Conservation (phyloP, 2,797 vertebrate genomes). For the Crax fasciolata region DNA sequence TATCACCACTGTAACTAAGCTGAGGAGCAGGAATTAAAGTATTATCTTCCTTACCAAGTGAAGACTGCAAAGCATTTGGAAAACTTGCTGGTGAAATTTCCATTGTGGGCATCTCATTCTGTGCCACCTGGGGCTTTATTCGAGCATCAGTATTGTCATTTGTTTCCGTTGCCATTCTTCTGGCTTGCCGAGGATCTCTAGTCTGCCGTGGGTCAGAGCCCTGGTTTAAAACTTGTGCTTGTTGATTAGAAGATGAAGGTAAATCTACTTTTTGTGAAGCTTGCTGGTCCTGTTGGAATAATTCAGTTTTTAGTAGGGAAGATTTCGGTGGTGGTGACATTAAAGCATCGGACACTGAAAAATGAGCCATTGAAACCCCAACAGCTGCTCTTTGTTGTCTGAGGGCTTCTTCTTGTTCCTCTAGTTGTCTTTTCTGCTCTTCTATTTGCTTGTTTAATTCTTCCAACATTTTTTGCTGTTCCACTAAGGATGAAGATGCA, state of each 20-base stretch:
- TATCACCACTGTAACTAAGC: constrained; percentile 44
- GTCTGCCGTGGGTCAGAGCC: constrained; percentile 84
- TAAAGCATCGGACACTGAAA: constrained; percentile 94
- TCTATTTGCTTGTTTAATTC: constrained; percentile 97
- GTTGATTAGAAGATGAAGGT: constrained; percentile 60
- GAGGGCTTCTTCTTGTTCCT: constrained; percentile 95
- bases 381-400: constrained; percentile 95
- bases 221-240: constrained; percentile 77
- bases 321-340: constrained; percentile 92
- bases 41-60: constrained; percentile 61
- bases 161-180: constrained; percentile 68
- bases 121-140: constrained; percentile 65
- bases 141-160: constrained; percentile 59
- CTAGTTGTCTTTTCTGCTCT: constrained; percentile 94
- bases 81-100: constrained; percentile 62
- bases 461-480: constrained; percentile 97
- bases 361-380: constrained; percentile 96
- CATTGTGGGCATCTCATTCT: constrained; percentile 78
- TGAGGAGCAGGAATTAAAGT: neutral
- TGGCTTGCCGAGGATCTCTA: constrained; percentile 90
- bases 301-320: constrained; percentile 80
- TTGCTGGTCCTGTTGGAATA: constrained; percentile 83
- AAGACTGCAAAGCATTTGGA: constrained; percentile 14
- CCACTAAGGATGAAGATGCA: constrained; percentile 86
- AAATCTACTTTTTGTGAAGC: constrained; percentile 62